Percentiles rank a stretch among this genome's conserved stretches.
phyloP scores from a whole-genome alignment of 2,113 vertebrate species.

The Tiliqua scincoides region DNA sequence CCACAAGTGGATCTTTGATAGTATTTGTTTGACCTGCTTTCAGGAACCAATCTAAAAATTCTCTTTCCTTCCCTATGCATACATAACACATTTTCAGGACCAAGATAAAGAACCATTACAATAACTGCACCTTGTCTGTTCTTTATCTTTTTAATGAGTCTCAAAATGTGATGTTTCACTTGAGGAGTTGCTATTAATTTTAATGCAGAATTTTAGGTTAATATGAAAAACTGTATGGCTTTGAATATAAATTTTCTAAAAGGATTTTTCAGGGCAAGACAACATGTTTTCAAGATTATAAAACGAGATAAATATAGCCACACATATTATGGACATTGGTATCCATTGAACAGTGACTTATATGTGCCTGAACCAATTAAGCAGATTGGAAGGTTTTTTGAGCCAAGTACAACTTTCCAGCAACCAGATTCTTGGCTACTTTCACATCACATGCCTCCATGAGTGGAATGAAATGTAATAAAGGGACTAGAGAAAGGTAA shows the following conservation, averaged over 20 bases:
- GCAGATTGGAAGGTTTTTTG: rapidly evolving
- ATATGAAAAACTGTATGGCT: background rate
- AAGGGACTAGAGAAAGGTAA: rapidly evolving
- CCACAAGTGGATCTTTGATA: too few species aligned
- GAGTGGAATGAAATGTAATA: background rate
- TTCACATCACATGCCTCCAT: background rate
- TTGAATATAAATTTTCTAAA: background rate
- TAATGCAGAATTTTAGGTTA: background rate
- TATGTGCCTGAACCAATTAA: rapidly evolving
- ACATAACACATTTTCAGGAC: background rate
- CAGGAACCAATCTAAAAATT: background rate
- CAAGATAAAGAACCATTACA: background rate
- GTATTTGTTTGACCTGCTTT: too few species aligned
- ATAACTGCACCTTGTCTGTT: background rate
- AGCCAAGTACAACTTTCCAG: background rate
- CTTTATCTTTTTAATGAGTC: background rate
- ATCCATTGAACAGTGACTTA: background rate
- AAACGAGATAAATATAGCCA: background rate
- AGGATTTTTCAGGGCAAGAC: background rate
- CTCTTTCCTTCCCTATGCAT: background rate
- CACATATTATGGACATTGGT: rapidly evolving
- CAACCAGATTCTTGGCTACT: background rate
- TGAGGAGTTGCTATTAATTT: background rate
- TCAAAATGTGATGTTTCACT: background rate
- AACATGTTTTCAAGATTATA: background rate